A percentile compares a stretch with the other conserved stretches of the same genome.
Conservation (phyloP, 1,140 invertebrate genomes). For the Manduca sexta region DNA sequence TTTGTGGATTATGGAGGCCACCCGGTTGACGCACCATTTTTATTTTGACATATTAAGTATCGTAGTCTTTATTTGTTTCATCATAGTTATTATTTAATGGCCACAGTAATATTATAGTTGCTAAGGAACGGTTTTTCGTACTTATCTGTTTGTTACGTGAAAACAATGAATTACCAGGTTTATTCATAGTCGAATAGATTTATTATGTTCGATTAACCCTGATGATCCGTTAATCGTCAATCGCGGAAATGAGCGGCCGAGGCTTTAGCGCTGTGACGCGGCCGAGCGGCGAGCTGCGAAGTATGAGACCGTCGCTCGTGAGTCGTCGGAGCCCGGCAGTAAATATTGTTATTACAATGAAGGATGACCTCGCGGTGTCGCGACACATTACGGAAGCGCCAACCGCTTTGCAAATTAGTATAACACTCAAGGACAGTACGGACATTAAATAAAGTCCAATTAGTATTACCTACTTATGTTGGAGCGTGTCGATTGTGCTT, state of each 20-base stretch:
- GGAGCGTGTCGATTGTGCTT: too few species aligned
- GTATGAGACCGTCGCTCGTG: conserved; percentile 26
- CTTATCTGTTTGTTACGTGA: too few species aligned
- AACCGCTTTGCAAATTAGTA: conserved; percentile 56
- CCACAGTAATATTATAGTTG: too few species aligned
- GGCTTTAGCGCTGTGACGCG: conserved; percentile 18
- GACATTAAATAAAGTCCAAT: conserved; percentile 18
- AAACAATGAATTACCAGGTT: too few species aligned
- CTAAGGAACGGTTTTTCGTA: too few species aligned
- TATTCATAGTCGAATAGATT: too few species aligned
- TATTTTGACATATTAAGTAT: conserved; percentile 11
- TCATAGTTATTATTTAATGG: too few species aligned
- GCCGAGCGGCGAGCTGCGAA: conserved; percentile 3
- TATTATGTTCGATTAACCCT: not conserved
- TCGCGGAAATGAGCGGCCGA: conserved; percentile 38
- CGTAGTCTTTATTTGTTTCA: too few species aligned
- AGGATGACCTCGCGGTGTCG: conserved; percentile 33
- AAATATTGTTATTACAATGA: conserved; percentile 44
- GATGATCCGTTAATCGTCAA: conserved; percentile 15
- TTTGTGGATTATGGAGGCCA: conserved; percentile 45
- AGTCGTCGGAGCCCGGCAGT: conserved; percentile 22
- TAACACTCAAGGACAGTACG: conserved; percentile 39
- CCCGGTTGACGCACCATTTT: conserved; percentile 24
- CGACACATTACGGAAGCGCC: conserved; percentile 49
- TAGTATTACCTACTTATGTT: not conserved